Base-by-base conservation (phyloP, 2,113 vertebrate genomes). In the Neoarius graeffei region DNA sequence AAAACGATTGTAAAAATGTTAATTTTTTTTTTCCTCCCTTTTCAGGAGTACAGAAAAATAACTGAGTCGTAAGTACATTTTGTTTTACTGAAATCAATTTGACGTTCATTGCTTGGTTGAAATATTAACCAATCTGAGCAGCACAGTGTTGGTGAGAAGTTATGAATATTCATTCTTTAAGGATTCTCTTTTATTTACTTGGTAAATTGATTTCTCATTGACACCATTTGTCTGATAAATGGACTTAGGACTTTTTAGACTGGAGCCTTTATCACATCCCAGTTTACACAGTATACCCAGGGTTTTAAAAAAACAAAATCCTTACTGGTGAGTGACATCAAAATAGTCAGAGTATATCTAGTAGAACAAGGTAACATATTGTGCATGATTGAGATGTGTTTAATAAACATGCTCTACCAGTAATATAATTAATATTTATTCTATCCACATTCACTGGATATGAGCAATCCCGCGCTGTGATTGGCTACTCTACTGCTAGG, bases 31-130 rank as follows among this genome's bases (percentile, higher is more conserved):
- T 86, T 84, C 4, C 85, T 85, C 76, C 91, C n/a, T 77, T 88
- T 60, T 88, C 91, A 96, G 95, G 95, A 95, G 74, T 95, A 95
- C 94, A 93, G 66, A 92, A 95, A 92, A 88, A 86, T 94, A 5
- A 71, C 90, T 10, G 91, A 91, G 73, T 84, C 94, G 95, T 96
- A 91, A 95, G 94, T 93, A 35, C 30, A 86, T 83, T 69, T 69
- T 5, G 8, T 71, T 85, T 85, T 23, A 1, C 59, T 62, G 15
- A 35, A 23, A 25, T 25, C 62, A 13, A 20, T 25, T 30, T 3
- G 57, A 62, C 10, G 1, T 82, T 42, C 1, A 1, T 62, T 14
- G 8, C 9, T 42, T 62, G 62, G 3, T 7, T 20, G 27, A 59
- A 5, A 59, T 5, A 3, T 57, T 57, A 56, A 8, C n/a, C 79